Conservation (phyloP, 2,888 invertebrate genomes). For the Cephonodes hylas region DNA sequence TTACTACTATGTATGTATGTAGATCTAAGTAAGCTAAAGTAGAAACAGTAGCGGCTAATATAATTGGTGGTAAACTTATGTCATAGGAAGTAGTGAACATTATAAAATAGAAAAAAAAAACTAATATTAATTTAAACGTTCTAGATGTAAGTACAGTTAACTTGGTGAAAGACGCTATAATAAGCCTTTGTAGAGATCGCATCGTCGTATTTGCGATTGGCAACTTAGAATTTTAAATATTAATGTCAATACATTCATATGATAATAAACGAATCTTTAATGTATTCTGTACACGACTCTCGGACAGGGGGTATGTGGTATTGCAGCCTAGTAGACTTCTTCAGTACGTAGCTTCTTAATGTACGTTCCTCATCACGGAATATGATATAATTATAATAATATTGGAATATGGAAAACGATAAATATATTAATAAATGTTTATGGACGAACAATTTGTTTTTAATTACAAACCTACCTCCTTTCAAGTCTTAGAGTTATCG, state of each 20-base stretch:
- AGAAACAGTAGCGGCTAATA: slow-evolving; percentile 70
- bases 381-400: slow-evolving; percentile 67
- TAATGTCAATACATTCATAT: slow-evolving; percentile 65
- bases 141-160: slow-evolving; percentile 73
- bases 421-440: slow-evolving; percentile 81
- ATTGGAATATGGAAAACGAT: slow-evolving; percentile 77
- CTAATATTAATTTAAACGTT: slow-evolving; percentile 72
- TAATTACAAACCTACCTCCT: background rate
- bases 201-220: slow-evolving; percentile 76
- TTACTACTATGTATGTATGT: slow-evolving; percentile 78
- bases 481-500: no score
- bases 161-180: slow-evolving; percentile 80
- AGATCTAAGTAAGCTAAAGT: slow-evolving; percentile 73
- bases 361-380: slow-evolving; percentile 63
- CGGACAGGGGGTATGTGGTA: slow-evolving; percentile 72
- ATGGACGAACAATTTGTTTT: slow-evolving; percentile 52
- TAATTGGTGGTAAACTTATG: slow-evolving; percentile 80
- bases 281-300: slow-evolving; percentile 62
- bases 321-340: slow-evolving; percentile 72
- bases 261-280: slow-evolving; percentile 63
- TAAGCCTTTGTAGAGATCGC: slow-evolving; percentile 74
- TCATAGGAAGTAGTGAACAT: slow-evolving; percentile 71
- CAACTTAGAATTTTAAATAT: slow-evolving; percentile 72
- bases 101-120: slow-evolving; percentile 66
- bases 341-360: slow-evolving; percentile 76